Base-by-base conservation (phyloP, 2,113 vertebrate genomes). In the Peucedramus taeniatus region DNA sequence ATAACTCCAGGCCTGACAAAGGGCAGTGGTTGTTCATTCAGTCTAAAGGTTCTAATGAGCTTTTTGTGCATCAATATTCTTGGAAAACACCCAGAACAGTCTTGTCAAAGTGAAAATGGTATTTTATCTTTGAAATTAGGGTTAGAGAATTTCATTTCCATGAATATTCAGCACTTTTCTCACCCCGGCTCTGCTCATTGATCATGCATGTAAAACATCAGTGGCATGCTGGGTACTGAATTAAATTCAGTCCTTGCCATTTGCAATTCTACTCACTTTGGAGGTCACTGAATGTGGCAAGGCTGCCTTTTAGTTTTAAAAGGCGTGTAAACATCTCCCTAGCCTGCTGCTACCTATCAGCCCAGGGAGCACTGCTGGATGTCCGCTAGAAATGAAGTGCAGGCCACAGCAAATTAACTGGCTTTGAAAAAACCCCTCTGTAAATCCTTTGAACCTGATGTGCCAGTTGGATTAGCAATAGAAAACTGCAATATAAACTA, bases 121-220 rank as follows among this genome's bases (percentile, higher is more conserved):
- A 80, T 96, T 95, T 94, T 93, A 81, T 85, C 96, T 97, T 96
- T 64, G 71, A 87, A 94, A 89, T 91, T 95, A 95, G 95, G 90
- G 94, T 96, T 97, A 95, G 90, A 90, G 65, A 90, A 89, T 90
- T 90, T 82, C 31, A 90, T 61, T 92, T 33, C 85, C 78, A 87
- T 97, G 93, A 95, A 96, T 96, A 96, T 95, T 96, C 94, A 96
- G 78, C 93, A 75, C 77, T 94, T 95, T 82, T 90, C 75, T 81
- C 90, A 82, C 95, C 89, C 65, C 7, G 6, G 82, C 81, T 87
- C 87, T 84, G 57, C 96, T 96, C 87, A 93, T 95, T 90, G 96
- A 96, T 97, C 97, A 96, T 82, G 92, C 76, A 78, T 86, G 86
- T 96, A 65, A 86, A 92, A 92, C 83, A 80, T 92, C 79, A 95